Evolutionary conservation across 2,888 invertebrate genomes (phyloP).

Genomic region (Dendrolimus pini): DNA sequence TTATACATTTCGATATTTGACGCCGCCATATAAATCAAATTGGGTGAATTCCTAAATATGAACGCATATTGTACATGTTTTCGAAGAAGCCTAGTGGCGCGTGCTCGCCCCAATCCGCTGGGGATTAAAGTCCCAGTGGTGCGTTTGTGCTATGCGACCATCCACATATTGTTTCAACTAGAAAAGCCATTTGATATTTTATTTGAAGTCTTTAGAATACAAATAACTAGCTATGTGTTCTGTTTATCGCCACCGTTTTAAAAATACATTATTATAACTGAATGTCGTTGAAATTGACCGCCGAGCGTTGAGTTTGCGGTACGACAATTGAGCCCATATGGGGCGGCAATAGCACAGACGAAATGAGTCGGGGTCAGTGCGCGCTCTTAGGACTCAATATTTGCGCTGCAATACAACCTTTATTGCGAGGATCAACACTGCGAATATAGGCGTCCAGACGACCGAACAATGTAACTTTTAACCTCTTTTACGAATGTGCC

Average conservation of each 20-base stretch:
- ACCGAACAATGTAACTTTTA: slow-evolving; percentile 23
- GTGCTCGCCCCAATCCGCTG: slow-evolving; percentile 45
- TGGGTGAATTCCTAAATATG: slow-evolving; percentile 38
- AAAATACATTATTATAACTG: slow-evolving; percentile 10
- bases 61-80: slow-evolving; percentile 59
- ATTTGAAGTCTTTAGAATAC: slow-evolving; percentile 22
- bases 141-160: slow-evolving; percentile 53
- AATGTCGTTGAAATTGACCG: neutral
- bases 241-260: slow-evolving; percentile 17
- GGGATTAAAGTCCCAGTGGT: slow-evolving; percentile 58
- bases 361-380: slow-evolving; percentile 59
- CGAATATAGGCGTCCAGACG: slow-evolving; percentile 37
- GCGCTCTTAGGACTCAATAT: slow-evolving; percentile 55
- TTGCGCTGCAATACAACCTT: slow-evolving; percentile 64
- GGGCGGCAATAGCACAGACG: slow-evolving; percentile 46
- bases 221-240: slow-evolving; percentile 17
- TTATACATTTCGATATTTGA: too few species aligned
- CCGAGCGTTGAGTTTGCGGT: slow-evolving; percentile 28
- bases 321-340: slow-evolving; percentile 60
- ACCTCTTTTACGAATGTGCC: slow-evolving; percentile 37
- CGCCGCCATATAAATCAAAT: slow-evolving; percentile 6
- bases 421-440: slow-evolving; percentile 60
- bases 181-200: slow-evolving; percentile 39
- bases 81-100: slow-evolving; percentile 41
- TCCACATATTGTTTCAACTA: slow-evolving; percentile 44